These are phyloP conservation scores for Buceros bicornis DNA, from an alignment of 2,797 vertebrate genomes.

Conservation along the genomic window DNA sequence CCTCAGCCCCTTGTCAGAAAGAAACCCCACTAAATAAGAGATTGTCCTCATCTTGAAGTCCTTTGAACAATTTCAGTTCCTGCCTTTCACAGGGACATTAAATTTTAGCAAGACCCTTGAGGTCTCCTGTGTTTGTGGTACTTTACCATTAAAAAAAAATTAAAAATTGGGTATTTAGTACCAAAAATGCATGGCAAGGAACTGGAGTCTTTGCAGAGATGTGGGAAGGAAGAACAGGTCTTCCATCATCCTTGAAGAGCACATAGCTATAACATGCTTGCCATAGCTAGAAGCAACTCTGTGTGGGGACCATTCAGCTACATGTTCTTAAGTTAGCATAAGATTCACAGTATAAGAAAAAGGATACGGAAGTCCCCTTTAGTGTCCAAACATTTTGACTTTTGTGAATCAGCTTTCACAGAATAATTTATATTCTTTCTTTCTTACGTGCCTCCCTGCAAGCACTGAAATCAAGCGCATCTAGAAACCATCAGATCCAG, in stretches of 20 bases:
- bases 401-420: not conserved
- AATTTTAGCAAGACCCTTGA: not conserved
- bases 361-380: not conserved
- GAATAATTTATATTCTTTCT: not conserved
- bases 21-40: not conserved
- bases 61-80: not conserved
- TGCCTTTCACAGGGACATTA: not conserved
- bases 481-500: not conserved
- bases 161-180: not conserved
- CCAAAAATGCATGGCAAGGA: not conserved
- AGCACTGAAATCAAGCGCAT: not conserved
- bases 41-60: not conserved
- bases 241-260: not conserved
- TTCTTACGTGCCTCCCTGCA: not conserved
- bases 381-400: not conserved
- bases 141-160: not conserved
- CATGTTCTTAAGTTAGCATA: not conserved
- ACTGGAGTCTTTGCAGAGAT: not conserved
- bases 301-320: not conserved
- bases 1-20: not conserved
- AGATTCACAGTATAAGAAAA: not conserved
- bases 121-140: not conserved
- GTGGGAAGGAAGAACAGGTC: not conserved
- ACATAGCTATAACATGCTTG: not conserved
- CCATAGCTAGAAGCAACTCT: not conserved